Conservation (phyloP, 2,797 vertebrate species). For the Enteromius paludinosus region DNA sequence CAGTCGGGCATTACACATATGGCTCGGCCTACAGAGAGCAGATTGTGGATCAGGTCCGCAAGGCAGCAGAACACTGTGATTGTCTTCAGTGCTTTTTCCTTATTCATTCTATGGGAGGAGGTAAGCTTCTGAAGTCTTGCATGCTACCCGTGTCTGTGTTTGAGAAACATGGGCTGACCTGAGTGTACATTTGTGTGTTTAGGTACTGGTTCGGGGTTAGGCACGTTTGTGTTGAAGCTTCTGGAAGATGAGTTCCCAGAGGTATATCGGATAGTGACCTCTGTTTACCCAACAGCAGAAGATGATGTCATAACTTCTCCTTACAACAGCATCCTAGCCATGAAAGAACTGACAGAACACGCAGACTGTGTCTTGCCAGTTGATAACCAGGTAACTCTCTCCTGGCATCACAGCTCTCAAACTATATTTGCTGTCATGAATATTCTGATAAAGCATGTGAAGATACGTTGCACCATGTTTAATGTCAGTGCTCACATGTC, state of each 20-base stretch:
- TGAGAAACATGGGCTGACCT: background rate
- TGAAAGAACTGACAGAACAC: constrained; percentile 92
- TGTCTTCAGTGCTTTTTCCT: constrained; percentile 96
- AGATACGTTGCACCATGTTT: background rate
- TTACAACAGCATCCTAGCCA: constrained; percentile 95
- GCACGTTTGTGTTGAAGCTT: constrained; percentile 88
- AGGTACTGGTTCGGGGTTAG: constrained; percentile 96
- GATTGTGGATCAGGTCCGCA: constrained; percentile 90
- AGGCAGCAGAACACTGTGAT: constrained; percentile 90
- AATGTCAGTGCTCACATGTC: background rate
- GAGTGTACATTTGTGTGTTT: constrained; percentile 19
- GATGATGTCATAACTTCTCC: constrained; percentile 97
- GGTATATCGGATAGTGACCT: constrained; percentile 90
- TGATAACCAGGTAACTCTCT: constrained; percentile 87
- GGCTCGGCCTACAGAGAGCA: constrained; percentile 85
- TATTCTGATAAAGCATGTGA: background rate
- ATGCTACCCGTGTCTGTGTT: background rate
- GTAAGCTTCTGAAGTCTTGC: constrained; percentile 72
- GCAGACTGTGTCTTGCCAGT: constrained; percentile 94
- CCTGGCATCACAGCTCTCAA: background rate
- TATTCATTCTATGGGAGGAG: constrained; percentile 98
- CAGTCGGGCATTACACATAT: constrained; percentile 89
- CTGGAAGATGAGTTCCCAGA: constrained; percentile 96
- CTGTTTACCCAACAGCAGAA: constrained; percentile 90
- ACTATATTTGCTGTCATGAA: background rate